A percentile compares a stretch with the other conserved stretches of the same genome.
phyloP scores from a whole-genome alignment of 2,888 invertebrate species.

The Euspilapteryx auroguttella region DNA sequence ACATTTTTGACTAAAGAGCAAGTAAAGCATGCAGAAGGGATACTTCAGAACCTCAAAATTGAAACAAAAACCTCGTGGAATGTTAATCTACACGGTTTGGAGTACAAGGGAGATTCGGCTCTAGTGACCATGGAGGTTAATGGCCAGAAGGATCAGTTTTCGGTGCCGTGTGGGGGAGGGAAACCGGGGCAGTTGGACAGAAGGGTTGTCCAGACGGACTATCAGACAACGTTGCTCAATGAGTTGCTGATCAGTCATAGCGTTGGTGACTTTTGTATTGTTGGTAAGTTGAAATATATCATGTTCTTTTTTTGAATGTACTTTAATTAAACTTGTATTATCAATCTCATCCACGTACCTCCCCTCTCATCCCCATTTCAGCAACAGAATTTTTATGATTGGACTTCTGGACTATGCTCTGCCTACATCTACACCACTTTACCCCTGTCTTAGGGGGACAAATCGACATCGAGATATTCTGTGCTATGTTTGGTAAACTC shows the following conservation, averaged over 20 bases:
- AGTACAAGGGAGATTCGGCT: slow-evolving; percentile 27
- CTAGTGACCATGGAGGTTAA: slow-evolving; percentile 40
- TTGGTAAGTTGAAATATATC: slow-evolving; percentile 51
- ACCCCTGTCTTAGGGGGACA: no score
- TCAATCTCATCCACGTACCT: no score
- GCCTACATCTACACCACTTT: no score
- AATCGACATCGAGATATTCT: no score
- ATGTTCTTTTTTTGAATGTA: no score
- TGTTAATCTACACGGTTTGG: slow-evolving; percentile 18
- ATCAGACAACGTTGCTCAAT: slow-evolving; percentile 77
- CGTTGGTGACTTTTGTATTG: slow-evolving; percentile 82
- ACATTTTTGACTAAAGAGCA: slow-evolving; percentile 79
- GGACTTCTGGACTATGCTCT: no score
- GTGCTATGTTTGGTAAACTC: no score
- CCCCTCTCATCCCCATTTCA: no score
- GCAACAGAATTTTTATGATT: no score
- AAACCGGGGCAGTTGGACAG: slow-evolving; percentile 16
- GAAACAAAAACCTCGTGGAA: slow-evolving; percentile 23
- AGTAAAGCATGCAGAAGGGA: slow-evolving; percentile 68
- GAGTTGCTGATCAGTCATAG: slow-evolving; percentile 78
- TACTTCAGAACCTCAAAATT: slow-evolving; percentile 66
- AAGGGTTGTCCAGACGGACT: slow-evolving; percentile 67
- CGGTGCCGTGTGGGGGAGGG: slow-evolving; percentile 35
- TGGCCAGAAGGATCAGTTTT: slow-evolving; percentile 31
- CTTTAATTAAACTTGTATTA: no score